A percentile compares a stretch with the other conserved stretches of the same genome.
phyloP scores from a whole-genome alignment of 2,888 invertebrate genomes.

The Sphaerophoria rueppellii region DNA sequence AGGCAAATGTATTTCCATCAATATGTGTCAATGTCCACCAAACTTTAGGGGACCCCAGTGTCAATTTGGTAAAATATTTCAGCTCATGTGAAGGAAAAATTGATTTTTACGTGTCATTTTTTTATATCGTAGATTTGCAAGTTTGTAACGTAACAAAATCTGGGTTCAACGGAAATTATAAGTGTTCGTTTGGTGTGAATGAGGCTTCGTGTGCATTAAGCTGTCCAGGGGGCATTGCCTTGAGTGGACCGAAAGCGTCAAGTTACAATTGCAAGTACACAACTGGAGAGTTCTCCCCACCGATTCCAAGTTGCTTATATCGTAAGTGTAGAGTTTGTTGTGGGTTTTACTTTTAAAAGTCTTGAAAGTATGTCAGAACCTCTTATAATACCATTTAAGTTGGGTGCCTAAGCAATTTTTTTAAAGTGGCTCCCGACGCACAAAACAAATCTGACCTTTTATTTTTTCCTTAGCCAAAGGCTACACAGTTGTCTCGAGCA shows the following conservation, averaged over 20 bases:
- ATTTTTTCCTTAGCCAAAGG: slow-evolving; percentile 41
- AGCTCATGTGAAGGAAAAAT: not conserved
- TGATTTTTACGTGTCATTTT: slow-evolving; percentile 81
- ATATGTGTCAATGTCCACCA: slow-evolving; percentile 90
- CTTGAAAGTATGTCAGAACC: too few species aligned
- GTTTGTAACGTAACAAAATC: slow-evolving; percentile 83
- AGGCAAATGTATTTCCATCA: slow-evolving; percentile 90
- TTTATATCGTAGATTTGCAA: slow-evolving; percentile 82
- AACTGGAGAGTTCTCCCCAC: slow-evolving; percentile 87
- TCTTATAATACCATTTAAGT: too few species aligned
- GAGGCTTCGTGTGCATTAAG: slow-evolving; percentile 85
- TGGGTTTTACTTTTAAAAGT: too few species aligned
- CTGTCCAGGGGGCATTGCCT: slow-evolving; percentile 87
- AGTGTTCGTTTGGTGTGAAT: slow-evolving; percentile 86
- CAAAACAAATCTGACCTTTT: too few species aligned
- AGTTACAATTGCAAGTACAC: slow-evolving; percentile 87
- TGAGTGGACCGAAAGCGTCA: slow-evolving; percentile 85
- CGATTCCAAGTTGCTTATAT: slow-evolving; percentile 88
- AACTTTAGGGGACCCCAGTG: slow-evolving; percentile 83
- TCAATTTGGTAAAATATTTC: slow-evolving; percentile 78
- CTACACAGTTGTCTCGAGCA: slow-evolving; percentile 23
- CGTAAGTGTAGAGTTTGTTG: slow-evolving; percentile 81
- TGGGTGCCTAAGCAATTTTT: too few species aligned
- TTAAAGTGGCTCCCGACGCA: too few species aligned
- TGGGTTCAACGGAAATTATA: slow-evolving; percentile 90